Evolutionary conservation across 2,888 invertebrate species (phyloP), one percentile per base, ranked within the genome.

Genomic region (Drosophila neonasuta): DNA sequence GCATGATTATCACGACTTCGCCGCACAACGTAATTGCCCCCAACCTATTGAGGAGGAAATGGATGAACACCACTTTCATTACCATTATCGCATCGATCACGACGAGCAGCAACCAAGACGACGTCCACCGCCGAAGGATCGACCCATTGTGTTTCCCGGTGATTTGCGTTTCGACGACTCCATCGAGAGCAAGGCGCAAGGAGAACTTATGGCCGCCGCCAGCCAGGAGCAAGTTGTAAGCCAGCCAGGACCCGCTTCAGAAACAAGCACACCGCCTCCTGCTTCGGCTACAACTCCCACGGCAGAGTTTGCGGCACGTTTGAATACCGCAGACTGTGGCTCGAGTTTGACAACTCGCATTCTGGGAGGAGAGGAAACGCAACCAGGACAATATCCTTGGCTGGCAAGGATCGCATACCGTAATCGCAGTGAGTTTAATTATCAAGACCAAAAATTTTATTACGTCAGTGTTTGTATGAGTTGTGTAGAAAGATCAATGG

Each of bases 331-430:
- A 3, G 72, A 77, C 42, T 91, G 91, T 68, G 91, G 91, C 4
- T 68, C 89, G 8, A 89, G 89, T 9, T 55, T 90, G 11, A 78
- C 71, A 57, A 84, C 84, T 8, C 90, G 91, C 50, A 91, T 93
- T 24, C 77, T 91, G 15, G 92, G 92, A 1, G 93, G 93, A 0
- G 89, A 91, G 48, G 85, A 87, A 41, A 91, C 92, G 1, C 30
- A 15, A 2, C 80, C 92, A 1, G 92, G 92, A 20, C 92, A 93
- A 72, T 93, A 92, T 80, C 93, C 93, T 0, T 94, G 93, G 93
- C 92, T 93, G 91, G 92, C 91, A 0, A 89, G 91, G 9, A 82
- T 91, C n/a, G 91, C 90, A 8, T 91, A 91, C 65, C 77, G 89
- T 2, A 91, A 91, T 64, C 87, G 74, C 81, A 88, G 91, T 91